Evolutionary conservation across 1,140 invertebrate genomes (phyloP).

Genomic region (Sitobion miscanthi): DNA sequence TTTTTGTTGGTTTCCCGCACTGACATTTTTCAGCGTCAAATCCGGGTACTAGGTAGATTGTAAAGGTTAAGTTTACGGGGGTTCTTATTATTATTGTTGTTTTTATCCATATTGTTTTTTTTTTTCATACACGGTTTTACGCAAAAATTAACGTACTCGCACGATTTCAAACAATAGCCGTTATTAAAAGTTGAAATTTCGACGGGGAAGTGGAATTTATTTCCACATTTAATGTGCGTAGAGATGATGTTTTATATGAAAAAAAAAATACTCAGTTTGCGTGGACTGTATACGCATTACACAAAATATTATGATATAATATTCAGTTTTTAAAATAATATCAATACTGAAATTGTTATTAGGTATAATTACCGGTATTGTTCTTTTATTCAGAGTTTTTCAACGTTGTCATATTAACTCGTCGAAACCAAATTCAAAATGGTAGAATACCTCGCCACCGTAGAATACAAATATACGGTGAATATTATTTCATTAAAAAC

Average conservation of each 20-base stretch:
- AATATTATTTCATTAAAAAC: neutral
- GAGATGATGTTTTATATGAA: neutral
- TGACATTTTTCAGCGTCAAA: neutral
- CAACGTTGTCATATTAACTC: neutral
- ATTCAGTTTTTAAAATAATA: neutral
- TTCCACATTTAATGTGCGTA: too few relatives aligned
- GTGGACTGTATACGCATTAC: neutral
- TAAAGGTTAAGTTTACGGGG: too few relatives aligned
- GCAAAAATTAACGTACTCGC: too few relatives aligned
- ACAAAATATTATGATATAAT: neutral
- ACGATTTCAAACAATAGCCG: too few relatives aligned
- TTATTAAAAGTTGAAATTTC: too few relatives aligned
- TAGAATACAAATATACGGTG: neutral
- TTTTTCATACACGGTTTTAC: too few relatives aligned
- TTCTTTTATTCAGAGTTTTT: neutral
- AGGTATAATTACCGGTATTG: neutral
- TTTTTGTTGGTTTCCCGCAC: neutral
- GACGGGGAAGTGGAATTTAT: too few relatives aligned
- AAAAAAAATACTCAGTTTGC: neutral
- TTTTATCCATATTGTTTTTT: too few relatives aligned
- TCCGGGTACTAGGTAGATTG: too few relatives aligned
- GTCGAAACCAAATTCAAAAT: neutral
- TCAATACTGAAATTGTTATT: neutral
- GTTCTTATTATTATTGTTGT: too few relatives aligned
- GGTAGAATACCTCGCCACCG: neutral